A percentile compares a stretch with the other conserved stretches of the same genome.
Conservation (phyloP, 2,113 vertebrate species). For the Trichechus manatus region DNA sequence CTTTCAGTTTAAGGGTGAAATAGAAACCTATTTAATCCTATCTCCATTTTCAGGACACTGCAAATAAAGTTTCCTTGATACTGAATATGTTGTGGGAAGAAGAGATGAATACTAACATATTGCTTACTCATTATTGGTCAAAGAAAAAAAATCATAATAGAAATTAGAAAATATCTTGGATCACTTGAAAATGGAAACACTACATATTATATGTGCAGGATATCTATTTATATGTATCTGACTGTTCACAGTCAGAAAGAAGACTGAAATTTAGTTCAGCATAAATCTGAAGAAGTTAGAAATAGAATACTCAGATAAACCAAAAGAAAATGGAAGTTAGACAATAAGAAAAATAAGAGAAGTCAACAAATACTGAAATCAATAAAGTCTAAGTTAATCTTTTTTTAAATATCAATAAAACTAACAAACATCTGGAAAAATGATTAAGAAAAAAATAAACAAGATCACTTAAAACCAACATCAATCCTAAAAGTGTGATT, state of each 20-base stretch:
- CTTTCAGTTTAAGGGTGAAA: background rate
- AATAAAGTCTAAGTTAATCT: background rate
- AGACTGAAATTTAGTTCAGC: background rate
- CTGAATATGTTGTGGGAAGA: background rate
- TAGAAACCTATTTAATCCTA: background rate
- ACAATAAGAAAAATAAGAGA: background rate
- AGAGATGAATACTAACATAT: background rate
- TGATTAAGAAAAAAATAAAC: background rate
- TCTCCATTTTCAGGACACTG: background rate
- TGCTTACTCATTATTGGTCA: background rate
- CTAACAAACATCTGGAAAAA: background rate
- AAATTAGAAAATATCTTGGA: background rate
- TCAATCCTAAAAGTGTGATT: background rate
- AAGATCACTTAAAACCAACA: background rate
- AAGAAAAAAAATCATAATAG: background rate
- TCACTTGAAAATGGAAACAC: background rate
- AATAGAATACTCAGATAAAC: background rate
- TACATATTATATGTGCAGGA: background rate
- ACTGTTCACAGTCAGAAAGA: background rate
- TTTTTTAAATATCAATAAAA: background rate
- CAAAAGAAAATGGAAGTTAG: background rate
- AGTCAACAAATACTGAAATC: background rate
- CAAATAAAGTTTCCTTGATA: background rate
- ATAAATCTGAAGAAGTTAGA: background rate
- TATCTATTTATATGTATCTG: too few species aligned